Evolutionary conservation across 2,113 vertebrate species (phyloP), one percentile per base, ranked within the genome.

Genomic region (Cynoglossus semilaevis): DNA sequence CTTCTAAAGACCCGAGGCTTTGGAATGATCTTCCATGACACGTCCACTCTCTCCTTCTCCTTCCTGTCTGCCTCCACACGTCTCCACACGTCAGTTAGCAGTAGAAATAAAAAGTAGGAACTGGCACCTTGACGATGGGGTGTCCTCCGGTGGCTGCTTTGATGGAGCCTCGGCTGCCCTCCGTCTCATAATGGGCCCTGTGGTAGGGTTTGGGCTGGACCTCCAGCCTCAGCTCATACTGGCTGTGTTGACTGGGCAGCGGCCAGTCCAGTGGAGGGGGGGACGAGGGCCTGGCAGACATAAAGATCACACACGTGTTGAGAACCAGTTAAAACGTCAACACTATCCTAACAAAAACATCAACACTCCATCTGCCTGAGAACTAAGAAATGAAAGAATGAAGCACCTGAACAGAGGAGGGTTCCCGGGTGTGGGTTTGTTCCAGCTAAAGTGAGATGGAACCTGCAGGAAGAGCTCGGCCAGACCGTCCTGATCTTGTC

Each of bases 131-230:
- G 29, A 99, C 87, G 43, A 96, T 72, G 49, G 96, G 96, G 70
- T 99, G 95, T 62, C 94, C 94, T 65, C 91, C 93, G 44, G 91
- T 89, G 10, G 89, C 82, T 18, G 95, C 92, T 86, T 98, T 99
- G 15, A 99, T 91, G 70, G 96, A 93, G 60, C 96, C 96, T 75
- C 96, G 89, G 83, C 96, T 98, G 77, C 96, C 96, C 88, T 98
- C 96, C 0, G 96, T 98, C 90, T 98, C 96, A 51, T 98, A 99
- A 82, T 99, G 96, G 7, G 96, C 96, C 87, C 96, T 87, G 91
- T 99, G 96, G 79, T 95, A 94, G 53, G 93, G 90, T 85, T 90
- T 93, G 74, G 96, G 96, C 74, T 98, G 94, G 17, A 97, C 89
- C 84, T 98, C 96, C 82, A 99, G 87, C 87, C 94, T 95, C 69